These are phyloP conservation scores for Cheilosia pagana DNA, from an alignment of 2,888 invertebrate genomes.

Conservation along the genomic window DNA sequence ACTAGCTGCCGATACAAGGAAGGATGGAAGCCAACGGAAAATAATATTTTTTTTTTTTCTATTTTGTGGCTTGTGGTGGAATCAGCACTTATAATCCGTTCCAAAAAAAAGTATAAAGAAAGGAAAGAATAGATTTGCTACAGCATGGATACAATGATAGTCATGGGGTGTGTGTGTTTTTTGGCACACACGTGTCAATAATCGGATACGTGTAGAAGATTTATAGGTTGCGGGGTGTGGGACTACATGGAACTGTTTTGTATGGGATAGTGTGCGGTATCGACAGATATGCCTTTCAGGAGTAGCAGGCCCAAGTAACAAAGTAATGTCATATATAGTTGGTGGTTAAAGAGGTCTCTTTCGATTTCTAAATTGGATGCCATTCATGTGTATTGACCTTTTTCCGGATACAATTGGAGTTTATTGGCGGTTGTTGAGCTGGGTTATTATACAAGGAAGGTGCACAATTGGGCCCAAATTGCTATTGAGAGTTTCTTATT, in stretches of 20 bases:
- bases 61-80: slow-evolving; percentile 3
- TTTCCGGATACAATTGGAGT: slow-evolving; percentile 9
- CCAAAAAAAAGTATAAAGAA: slow-evolving; percentile 7
- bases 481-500: no score
- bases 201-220: slow-evolving; percentile 60
- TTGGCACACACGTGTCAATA: slow-evolving; percentile 55
- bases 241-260: slow-evolving; percentile 27
- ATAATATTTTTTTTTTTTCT: slow-evolving; percentile 1
- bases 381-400: slow-evolving; percentile 15
- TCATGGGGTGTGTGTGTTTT: neutral
- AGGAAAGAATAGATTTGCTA: slow-evolving; percentile 39
- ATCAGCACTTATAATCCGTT: slow-evolving; percentile 44
- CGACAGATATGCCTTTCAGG: slow-evolving; percentile 9
- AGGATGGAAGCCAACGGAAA: slow-evolving; percentile 18
- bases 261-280: slow-evolving; percentile 7
- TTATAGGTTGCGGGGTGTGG: slow-evolving; percentile 23
- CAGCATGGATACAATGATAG: slow-evolving; percentile 35
- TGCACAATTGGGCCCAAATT: neutral
- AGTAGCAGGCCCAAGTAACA: slow-evolving; percentile 1
- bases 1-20: neutral
- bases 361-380: slow-evolving; percentile 14
- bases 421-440: slow-evolving; percentile 10
- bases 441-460: neutral
- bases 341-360: neutral
- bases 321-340: slow-evolving; percentile 45